phyloP scores from a whole-genome alignment of 2,797 vertebrate species.

The Novumbra hubbsi region DNA sequence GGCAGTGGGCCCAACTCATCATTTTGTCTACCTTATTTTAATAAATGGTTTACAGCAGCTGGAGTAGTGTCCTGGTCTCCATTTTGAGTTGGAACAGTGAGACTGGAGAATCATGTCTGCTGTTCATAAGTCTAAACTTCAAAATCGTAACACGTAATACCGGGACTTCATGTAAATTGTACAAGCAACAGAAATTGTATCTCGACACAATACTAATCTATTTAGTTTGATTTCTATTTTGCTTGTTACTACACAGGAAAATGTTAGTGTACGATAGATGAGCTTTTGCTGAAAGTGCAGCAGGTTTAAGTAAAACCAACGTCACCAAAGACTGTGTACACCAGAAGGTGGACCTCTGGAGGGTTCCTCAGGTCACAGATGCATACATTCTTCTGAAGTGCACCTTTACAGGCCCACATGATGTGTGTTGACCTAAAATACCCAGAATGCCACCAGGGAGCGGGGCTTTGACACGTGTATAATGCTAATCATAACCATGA shows the following conservation, averaged over 20 bases:
- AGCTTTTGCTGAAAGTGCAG: no score
- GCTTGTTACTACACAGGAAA: no score
- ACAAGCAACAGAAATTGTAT: no score
- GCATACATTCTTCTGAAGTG: not conserved
- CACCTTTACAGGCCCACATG: not conserved
- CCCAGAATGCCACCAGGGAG: not conserved
- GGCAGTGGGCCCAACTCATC: not conserved
- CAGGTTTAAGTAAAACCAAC: no score
- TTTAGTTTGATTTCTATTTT: no score
- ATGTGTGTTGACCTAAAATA: not conserved
- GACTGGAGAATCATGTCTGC: not conserved
- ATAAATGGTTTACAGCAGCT: conserved; percentile 27
- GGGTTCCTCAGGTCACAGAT: no score
- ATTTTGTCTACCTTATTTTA: conserved; percentile 20
- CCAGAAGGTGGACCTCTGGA: no score
- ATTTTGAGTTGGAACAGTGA: not conserved
- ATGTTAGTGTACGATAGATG: no score
- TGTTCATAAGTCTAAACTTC: not conserved
- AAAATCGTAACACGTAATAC: not conserved
- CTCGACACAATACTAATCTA: no score
- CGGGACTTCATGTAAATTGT: not conserved
- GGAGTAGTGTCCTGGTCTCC: not conserved
- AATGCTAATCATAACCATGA: not conserved
- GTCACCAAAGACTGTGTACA: no score
- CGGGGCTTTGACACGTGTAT: not conserved